Conservation (phyloP, 2,797 vertebrate species). For the Phrynocephalus guinanensis region DNA sequence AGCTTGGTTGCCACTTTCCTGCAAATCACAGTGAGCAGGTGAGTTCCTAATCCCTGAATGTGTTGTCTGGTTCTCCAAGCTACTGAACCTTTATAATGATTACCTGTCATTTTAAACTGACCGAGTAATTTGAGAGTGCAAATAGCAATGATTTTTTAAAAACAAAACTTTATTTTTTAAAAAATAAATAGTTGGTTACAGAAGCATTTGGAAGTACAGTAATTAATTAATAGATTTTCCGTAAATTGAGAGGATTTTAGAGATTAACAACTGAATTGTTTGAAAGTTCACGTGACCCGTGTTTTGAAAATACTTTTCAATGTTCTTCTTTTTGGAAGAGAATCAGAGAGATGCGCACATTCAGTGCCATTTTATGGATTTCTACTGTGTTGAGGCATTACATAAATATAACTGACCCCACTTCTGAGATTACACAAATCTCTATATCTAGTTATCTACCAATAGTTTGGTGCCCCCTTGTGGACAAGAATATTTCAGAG, state of each 20-base stretch:
- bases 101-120: background rate
- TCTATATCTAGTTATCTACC: conserved; percentile 29
- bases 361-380: background rate
- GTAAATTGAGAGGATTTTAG: no score
- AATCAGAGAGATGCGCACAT: background rate
- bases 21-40: no score
- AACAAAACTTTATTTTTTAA: background rate
- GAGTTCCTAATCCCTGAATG: no score
- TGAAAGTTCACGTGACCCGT: background rate
- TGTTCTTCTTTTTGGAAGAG: background rate
- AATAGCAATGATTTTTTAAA: background rate
- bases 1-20: no score
- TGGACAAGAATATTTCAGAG: conserved; percentile 51
- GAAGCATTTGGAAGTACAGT: no score
- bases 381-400: background rate
- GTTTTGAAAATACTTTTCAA: background rate
- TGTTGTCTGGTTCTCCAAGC: no score
- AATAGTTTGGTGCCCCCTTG: conserved; percentile 68
- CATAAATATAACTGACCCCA: background rate
- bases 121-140: background rate
- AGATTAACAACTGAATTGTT: background rate
- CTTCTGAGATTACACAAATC: rapidly evolving
- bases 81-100: no score
- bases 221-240: no score
- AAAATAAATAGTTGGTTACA: no score